A percentile compares a stretch with the other conserved stretches of the same genome.
Conservation (phyloP, 2,113 vertebrate species). For the Alectura lathami region DNA sequence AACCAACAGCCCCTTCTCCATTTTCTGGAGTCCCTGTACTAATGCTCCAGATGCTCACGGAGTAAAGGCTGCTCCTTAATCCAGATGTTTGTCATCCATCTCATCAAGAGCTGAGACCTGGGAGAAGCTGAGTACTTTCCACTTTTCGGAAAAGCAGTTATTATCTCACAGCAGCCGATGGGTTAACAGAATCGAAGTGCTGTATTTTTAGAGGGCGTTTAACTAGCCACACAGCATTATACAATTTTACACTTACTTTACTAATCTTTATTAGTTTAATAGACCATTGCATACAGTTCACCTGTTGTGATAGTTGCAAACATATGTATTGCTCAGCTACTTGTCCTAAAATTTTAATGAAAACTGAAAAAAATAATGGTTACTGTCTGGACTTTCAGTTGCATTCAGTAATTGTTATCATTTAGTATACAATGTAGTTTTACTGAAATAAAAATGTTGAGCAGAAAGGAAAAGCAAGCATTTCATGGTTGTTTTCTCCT, state of each 20-base stretch:
- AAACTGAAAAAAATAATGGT: conserved; percentile 6
- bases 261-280: conserved; percentile 54
- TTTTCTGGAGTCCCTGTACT: background rate
- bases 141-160: background rate
- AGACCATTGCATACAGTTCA: background rate
- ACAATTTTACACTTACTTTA: conserved; percentile 27
- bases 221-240: background rate
- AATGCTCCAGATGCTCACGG: background rate
- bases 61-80: background rate
- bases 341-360: conserved; percentile 30
- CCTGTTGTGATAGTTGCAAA: conserved; percentile 41
- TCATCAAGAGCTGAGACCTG: background rate
- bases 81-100: background rate
- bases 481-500: background rate
- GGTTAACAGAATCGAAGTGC: background rate
- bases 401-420: conserved; percentile 5
- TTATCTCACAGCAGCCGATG: background rate
- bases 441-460: conserved; percentile 17
- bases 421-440: background rate
- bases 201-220: conserved; percentile 19
- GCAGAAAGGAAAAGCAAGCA: conserved; percentile 12
- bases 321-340: conserved; percentile 16
- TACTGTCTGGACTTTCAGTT: background rate
- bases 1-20: background rate
- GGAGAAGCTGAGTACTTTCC: background rate